These are phyloP conservation scores for Pitangus sulphuratus DNA, from an alignment of 2,797 vertebrate genomes.

Conservation along the genomic window DNA sequence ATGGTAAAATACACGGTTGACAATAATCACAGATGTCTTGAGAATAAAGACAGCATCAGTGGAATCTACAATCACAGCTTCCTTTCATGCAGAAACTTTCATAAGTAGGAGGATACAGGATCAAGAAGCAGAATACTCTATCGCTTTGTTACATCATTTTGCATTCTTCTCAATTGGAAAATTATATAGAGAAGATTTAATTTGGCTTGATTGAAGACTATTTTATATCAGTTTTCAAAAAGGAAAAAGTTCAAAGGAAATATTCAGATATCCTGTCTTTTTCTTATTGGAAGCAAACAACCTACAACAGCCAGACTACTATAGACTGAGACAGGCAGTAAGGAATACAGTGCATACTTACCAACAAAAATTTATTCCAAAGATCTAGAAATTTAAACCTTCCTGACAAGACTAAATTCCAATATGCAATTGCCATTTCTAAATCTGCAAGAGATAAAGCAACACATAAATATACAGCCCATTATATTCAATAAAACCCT, in stretches of 20 bases:
- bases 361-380: constrained; percentile 98
- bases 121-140: background rate
- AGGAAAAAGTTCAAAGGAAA: background rate
- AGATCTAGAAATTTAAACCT: constrained; percentile 98
- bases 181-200: background rate
- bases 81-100: background rate
- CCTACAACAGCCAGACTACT: background rate
- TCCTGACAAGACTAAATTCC: constrained; percentile 95
- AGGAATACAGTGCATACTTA: constrained; percentile 70
- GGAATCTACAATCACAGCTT: background rate
- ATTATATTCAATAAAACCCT: background rate
- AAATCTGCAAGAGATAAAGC: constrained; percentile 84
- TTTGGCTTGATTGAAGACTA: background rate
- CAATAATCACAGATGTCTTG: background rate
- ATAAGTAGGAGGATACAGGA: background rate
- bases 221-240: background rate
- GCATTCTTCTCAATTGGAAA: background rate
- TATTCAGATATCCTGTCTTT: background rate
- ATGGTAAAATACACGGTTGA: background rate
- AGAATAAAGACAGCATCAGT: background rate
- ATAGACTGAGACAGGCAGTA: background rate
- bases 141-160: background rate
- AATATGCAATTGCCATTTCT: constrained; percentile 98
- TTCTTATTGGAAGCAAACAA: background rate
- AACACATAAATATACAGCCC: background rate